Percentiles rank a stretch among this genome's conserved stretches.
Conservation (phyloP, 2,888 invertebrate genomes). For the Cremastobaeus sp. region DNA sequence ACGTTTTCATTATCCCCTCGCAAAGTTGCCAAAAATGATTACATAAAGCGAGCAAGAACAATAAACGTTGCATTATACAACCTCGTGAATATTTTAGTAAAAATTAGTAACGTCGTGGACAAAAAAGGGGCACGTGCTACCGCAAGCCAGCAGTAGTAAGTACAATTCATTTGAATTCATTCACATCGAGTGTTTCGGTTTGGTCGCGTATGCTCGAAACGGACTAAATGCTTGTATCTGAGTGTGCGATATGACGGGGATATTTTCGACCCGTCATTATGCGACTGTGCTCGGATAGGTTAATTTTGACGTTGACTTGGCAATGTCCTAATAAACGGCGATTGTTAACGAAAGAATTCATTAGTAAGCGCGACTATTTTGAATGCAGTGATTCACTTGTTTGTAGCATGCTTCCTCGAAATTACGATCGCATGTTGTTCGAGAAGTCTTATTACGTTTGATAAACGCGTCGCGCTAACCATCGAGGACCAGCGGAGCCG, state of each 20-base stretch:
- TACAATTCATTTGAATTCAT: constrained; percentile 45
- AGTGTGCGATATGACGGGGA: constrained; percentile 30
- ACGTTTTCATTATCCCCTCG: neutral
- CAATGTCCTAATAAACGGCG: constrained; percentile 33
- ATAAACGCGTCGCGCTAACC: neutral
- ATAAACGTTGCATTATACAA: constrained; percentile 9
- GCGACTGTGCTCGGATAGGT: constrained; percentile 27
- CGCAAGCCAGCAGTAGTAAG: too few relatives aligned
- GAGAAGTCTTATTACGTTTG: too few relatives aligned
- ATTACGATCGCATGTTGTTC: neutral
- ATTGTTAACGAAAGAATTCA: constrained; percentile 38
- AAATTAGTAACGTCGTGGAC: too few relatives aligned
- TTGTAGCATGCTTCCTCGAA: constrained; percentile 5
- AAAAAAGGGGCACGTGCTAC: too few relatives aligned
- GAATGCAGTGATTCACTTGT: constrained; percentile 31
- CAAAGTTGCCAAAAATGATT: constrained; percentile 3
- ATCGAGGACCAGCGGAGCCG: neutral
- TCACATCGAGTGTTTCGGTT: too few relatives aligned
- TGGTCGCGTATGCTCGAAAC: constrained; percentile 19
- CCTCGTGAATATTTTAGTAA: constrained; percentile 3
- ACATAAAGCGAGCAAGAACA: constrained; percentile 10
- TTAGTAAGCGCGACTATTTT: constrained; percentile 44
- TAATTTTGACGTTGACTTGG: constrained; percentile 44
- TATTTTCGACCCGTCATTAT: constrained; percentile 47
- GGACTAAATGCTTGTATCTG: constrained; percentile 35